Percentiles rank a stretch among this genome's conserved stretches.
These are phyloP conservation scores for Periparus ater DNA, from an alignment of 2,797 vertebrate species.

Conservation along the genomic window DNA sequence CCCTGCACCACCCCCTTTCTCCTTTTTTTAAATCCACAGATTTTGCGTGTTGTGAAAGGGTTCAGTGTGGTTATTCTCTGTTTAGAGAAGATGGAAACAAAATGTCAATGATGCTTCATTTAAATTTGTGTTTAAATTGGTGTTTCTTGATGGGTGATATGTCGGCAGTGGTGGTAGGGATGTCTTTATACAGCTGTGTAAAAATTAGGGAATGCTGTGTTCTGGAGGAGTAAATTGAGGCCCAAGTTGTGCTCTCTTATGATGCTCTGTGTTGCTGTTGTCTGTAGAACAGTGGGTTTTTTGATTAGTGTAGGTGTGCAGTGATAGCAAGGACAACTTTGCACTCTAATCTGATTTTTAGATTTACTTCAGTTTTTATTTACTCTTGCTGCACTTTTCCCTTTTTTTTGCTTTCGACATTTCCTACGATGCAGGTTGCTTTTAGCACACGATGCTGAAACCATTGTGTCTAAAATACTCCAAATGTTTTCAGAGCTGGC, in stretches of 20 bases:
- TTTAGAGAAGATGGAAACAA: not conserved
- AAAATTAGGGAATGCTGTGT: not conserved
- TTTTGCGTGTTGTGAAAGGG: not conserved
- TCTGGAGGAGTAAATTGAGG: not conserved
- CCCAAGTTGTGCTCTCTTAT: not conserved
- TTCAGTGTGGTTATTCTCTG: not conserved
- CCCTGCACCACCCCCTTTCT: not conserved
- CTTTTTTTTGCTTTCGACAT: not conserved
- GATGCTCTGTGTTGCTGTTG: not conserved
- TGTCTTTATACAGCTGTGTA: not conserved
- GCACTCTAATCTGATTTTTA: not conserved
- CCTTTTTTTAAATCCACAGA: not conserved
- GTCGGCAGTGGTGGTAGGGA: not conserved
- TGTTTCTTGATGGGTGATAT: not conserved
- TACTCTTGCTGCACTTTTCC: not conserved
- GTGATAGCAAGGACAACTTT: not conserved
- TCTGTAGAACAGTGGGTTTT: not conserved
- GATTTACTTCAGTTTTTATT: not conserved
- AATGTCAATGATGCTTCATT: not conserved
- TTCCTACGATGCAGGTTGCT: not conserved
- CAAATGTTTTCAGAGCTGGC: not conserved
- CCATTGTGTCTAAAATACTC: not conserved
- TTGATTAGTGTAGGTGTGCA: not conserved
- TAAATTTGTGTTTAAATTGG: not conserved
- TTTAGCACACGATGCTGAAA: not conserved